These are phyloP conservation scores for Brachionus calyciflorus DNA, from an alignment of 1,140 invertebrate genomes.

Conservation along the genomic window DNA sequence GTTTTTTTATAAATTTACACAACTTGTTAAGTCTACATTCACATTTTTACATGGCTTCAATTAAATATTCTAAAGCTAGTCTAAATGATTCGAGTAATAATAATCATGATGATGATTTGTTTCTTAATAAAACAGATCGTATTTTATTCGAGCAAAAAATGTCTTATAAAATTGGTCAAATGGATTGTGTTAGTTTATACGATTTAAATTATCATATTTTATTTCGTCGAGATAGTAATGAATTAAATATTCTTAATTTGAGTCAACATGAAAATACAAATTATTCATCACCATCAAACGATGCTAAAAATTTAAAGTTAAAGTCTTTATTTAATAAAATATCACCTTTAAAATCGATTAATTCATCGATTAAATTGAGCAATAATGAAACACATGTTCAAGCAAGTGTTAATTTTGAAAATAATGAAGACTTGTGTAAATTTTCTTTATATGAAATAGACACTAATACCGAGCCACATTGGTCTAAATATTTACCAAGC, in stretches of 20 bases:
- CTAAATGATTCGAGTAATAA: not conserved
- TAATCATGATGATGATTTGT: not conserved
- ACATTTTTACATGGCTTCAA: not conserved
- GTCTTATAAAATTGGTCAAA: conserved; percentile 53
- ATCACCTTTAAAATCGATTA: no score
- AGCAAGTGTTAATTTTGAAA: no score
- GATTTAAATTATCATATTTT: conserved; percentile 40
- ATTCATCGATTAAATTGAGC: no score
- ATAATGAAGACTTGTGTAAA: not conserved
- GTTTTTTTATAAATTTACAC: conserved; percentile 57
- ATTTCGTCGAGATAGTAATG: not conserved
- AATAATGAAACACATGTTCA: no score
- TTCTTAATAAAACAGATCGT: not conserved
- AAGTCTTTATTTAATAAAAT: no score
- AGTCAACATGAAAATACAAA: no score
- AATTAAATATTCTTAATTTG: no score
- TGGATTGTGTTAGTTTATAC: conserved; percentile 51
- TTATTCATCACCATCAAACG: no score
- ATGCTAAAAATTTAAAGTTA: no score
- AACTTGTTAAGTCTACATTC: conserved; percentile 56
- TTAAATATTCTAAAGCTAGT: no score
- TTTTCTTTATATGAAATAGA: not conserved
- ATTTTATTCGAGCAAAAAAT: conserved; percentile 48
- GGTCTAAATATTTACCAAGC: conserved; percentile 25
- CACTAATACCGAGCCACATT: not conserved